phyloP scores from a whole-genome alignment of 2,888 invertebrate species.

The Synanthedon formicaeformis region DNA sequence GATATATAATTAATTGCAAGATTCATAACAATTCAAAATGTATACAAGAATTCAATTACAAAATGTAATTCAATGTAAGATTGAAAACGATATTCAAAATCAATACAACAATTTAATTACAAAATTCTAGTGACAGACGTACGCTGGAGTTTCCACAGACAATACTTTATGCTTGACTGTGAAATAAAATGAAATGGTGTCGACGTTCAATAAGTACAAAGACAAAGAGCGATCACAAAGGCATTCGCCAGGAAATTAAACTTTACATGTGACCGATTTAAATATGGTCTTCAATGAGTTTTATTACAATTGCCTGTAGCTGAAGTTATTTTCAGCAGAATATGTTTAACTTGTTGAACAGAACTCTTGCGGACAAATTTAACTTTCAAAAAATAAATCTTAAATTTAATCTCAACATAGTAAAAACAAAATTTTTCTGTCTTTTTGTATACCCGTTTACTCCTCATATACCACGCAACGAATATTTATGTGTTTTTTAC shows the following conservation, averaged over 20 bases:
- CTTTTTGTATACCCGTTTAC: no score
- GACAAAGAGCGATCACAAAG: constrained; percentile 18
- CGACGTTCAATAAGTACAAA: neutral
- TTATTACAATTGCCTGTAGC: constrained; percentile 12
- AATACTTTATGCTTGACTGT: constrained; percentile 5
- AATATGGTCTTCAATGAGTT: constrained; percentile 7
- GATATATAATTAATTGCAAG: no score
- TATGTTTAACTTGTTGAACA: no score
- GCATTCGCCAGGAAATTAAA: constrained; percentile 35
- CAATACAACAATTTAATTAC: neutral
- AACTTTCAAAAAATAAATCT: no score
- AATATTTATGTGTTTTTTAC: no score
- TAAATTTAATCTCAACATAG: no score
- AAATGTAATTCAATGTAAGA: neutral
- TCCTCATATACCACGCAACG: no score
- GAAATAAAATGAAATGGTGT: neutral
- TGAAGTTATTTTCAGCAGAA: no score
- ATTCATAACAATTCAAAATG: no score
- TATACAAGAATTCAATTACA: neutral
- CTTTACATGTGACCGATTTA: constrained; percentile 25
- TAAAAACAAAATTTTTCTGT: no score
- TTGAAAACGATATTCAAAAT: neutral
- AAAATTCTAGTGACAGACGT: neutral
- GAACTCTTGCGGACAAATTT: no score
- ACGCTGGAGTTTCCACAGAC: neutral